A percentile compares a stretch with the other conserved stretches of the same genome.
These are phyloP conservation scores for Scelioninae gen. 1 DNA, from an alignment of 2,888 invertebrate species.

Conservation along the genomic window DNA sequence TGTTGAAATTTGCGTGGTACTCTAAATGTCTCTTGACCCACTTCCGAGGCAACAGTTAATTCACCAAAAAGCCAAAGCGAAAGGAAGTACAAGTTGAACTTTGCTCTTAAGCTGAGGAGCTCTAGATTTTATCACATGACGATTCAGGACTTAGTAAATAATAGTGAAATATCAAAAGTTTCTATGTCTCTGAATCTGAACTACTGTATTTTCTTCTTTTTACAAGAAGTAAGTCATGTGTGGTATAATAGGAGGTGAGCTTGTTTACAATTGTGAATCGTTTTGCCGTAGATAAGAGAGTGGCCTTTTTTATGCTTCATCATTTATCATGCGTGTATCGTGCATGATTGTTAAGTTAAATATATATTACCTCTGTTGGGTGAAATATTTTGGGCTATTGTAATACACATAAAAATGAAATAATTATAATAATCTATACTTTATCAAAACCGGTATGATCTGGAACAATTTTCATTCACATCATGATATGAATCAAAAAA, in stretches of 20 bases:
- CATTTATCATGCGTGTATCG: slow-evolving; percentile 13
- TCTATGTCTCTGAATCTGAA: slow-evolving; percentile 54
- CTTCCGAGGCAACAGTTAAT: slow-evolving; percentile 56
- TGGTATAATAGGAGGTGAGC: not conserved
- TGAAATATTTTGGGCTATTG: no score
- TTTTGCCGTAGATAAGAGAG: slow-evolving; percentile 24
- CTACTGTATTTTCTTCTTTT: slow-evolving; percentile 36
- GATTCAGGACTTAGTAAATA: slow-evolving; percentile 65
- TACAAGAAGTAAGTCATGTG: slow-evolving; percentile 29
- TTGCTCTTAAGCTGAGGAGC: slow-evolving; percentile 64
- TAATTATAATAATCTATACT: no score
- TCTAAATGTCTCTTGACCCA: slow-evolving; percentile 66
- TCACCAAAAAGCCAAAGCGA: slow-evolving; percentile 64
- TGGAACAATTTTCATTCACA: no score
- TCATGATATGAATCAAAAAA: no score
- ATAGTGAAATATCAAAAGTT: slow-evolving; percentile 62
- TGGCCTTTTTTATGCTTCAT: not conserved
- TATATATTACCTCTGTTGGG: no score
- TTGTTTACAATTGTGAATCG: slow-evolving; percentile 33
- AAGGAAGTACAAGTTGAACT: slow-evolving; percentile 59
- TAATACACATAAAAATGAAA: no score
- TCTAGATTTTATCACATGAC: slow-evolving; percentile 65
- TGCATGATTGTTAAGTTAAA: no score
- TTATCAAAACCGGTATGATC: no score
- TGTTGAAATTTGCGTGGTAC: slow-evolving; percentile 57